Conservation (phyloP, 1,140 invertebrate species). For the Sinella curviseta region DNA sequence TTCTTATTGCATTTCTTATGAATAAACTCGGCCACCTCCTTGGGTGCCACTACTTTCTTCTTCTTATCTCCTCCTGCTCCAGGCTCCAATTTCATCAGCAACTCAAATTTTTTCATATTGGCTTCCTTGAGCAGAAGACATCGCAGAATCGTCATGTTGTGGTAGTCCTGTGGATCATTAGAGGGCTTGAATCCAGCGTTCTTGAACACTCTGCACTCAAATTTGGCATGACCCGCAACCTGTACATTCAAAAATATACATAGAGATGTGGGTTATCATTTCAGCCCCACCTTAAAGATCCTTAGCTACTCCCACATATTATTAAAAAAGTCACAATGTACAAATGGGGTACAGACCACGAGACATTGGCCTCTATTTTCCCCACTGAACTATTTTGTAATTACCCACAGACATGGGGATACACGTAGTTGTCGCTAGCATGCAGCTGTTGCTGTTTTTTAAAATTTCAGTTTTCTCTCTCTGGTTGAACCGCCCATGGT, state of each 20-base stretch:
- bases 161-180: constrained; percentile 31
- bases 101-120: constrained; percentile 32
- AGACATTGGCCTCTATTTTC: too few species aligned
- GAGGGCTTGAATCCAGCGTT: constrained; percentile 32
- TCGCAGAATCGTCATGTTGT: constrained; percentile 34
- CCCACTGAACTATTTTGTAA: too few species aligned
- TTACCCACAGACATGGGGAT: too few species aligned
- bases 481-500: too few species aligned
- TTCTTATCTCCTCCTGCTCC: constrained; percentile 1
- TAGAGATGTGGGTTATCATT: neutral
- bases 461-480: too few species aligned
- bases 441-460: neutral
- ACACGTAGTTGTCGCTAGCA: too few species aligned
- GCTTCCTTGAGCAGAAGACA: constrained; percentile 37
- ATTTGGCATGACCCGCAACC: constrained; percentile 33
- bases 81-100: constrained; percentile 32
- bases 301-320: too few species aligned
- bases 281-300: neutral
- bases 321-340: too few species aligned
- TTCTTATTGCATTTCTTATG: constrained; percentile 38
- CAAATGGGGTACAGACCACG: too few species aligned
- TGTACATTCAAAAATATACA: constrained; percentile 4
- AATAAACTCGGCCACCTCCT: constrained; percentile 36
- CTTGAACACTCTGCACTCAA: constrained; percentile 40
- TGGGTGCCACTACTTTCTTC: constrained; percentile 29